Conservation (phyloP, 2,797 vertebrate genomes). For the Sebastolobus alascanus region DNA sequence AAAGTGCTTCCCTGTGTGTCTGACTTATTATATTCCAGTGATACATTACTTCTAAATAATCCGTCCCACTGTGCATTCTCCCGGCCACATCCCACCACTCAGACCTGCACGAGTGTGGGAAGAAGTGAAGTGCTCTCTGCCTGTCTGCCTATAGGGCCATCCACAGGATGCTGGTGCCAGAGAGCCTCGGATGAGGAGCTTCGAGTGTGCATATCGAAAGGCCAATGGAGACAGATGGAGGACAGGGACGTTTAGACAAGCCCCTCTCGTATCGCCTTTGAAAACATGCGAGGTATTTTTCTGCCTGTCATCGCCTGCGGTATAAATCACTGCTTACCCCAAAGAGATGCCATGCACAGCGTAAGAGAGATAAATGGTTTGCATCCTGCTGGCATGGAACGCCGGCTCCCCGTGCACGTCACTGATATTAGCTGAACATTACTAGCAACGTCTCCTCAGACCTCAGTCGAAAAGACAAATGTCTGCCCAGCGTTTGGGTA, state of each 20-base stretch:
- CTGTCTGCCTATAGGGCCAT: conserved; percentile 65
- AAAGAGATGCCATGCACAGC: conserved; percentile 50
- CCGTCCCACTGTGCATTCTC: conserved; percentile 35
- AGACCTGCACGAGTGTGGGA: conserved; percentile 59
- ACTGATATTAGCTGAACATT: conserved; percentile 49
- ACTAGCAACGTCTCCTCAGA: conserved; percentile 16
- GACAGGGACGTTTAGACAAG: conserved; percentile 63
- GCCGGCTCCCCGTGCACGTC: conserved; percentile 19
- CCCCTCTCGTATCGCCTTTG: conserved; percentile 52
- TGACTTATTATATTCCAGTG: conserved; percentile 59
- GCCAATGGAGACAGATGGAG: conserved; percentile 74
- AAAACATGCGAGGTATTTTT: conserved; percentile 66
- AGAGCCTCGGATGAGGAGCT: conserved; percentile 62
- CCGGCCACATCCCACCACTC: conserved; percentile 53
- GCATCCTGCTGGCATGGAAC: conserved; percentile 50
- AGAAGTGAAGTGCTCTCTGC: conserved; percentile 63
- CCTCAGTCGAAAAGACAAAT: conserved; percentile 38
- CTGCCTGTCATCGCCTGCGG: conserved; percentile 52
- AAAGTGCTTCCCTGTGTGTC: conserved; percentile 46
- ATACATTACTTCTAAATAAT: conserved; percentile 65
- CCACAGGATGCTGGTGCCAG: conserved; percentile 52
- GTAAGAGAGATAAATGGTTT: conserved; percentile 65
- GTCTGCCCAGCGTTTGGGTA: background rate
- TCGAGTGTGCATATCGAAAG: conserved; percentile 64
- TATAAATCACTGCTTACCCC: conserved; percentile 62